Evolutionary conservation across 2,113 vertebrate species (phyloP).

Genomic region (Tautogolabrus adspersus): DNA sequence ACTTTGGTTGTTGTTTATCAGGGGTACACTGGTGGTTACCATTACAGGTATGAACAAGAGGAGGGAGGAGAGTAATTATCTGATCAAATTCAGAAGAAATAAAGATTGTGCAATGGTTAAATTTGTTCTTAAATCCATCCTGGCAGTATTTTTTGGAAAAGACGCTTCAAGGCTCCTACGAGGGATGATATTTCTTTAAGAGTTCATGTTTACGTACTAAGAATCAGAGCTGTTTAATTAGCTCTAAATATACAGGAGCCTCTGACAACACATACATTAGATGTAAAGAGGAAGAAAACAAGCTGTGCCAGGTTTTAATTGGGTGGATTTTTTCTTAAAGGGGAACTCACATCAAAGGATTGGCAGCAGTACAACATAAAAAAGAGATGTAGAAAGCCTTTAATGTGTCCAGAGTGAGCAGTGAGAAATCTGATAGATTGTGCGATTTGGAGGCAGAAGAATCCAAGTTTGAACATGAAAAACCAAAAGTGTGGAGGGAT

Average conservation of each 20-base stretch:
- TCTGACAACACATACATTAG: not conserved
- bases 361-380: not conserved
- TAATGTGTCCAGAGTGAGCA: not conserved
- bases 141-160: not conserved
- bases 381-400: not conserved
- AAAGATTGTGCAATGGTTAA: no score
- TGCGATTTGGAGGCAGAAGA: not conserved
- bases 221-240: not conserved
- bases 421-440: not conserved
- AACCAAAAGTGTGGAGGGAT: not conserved
- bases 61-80: not conserved
- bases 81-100: no score
- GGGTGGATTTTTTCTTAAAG: not conserved
- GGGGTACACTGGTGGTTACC: not conserved
- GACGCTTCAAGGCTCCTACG: not conserved
- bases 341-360: not conserved
- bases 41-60: not conserved
- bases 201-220: not conserved
- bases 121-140: no score
- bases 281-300: not conserved
- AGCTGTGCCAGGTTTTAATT: not conserved
- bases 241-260: not conserved
- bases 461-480: not conserved
- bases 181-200: not conserved
- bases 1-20: conserved; percentile 11